These are phyloP conservation scores for Phyllotreta striolata DNA, from an alignment of 2,888 invertebrate genomes.

Conservation along the genomic window DNA sequence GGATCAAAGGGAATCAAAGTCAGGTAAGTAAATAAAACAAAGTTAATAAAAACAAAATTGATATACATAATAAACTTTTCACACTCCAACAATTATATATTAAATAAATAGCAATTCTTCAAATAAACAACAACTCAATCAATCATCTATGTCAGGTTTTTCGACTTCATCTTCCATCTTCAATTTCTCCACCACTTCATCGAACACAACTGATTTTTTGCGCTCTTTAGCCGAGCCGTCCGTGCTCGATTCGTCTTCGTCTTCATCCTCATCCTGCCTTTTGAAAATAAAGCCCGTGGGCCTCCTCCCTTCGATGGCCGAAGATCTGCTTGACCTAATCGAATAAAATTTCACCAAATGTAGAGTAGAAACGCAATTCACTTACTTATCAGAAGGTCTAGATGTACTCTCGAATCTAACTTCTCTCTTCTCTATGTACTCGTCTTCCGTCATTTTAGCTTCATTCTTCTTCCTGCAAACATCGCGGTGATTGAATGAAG, in stretches of 20 bases:
- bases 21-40: no score
- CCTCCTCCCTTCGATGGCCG: constrained; percentile 43
- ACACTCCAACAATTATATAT: no score
- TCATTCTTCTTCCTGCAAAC: constrained; percentile 14
- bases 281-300: constrained; percentile 50
- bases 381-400: constrained; percentile 9
- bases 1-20: no score
- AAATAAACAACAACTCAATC: constrained; percentile 9
- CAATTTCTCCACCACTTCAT: constrained; percentile 48
- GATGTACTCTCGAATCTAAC: constrained; percentile 22
- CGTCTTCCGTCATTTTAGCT: constrained; percentile 21
- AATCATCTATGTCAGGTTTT: constrained; percentile 39
- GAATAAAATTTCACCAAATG: background rate
- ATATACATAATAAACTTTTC: no score
- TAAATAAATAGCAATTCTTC: no score
- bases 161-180: constrained; percentile 42
- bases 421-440: constrained; percentile 12
- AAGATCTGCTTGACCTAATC: constrained; percentile 8
- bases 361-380: background rate
- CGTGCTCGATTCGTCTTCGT: constrained; percentile 20
- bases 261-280: constrained; percentile 40
- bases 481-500: background rate
- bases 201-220: constrained; percentile 49
- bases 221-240: constrained; percentile 45
- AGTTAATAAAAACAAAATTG: no score